Percentiles rank a stretch among this genome's conserved stretches.
These are phyloP conservation scores for Hesperophylax magnus DNA, from an alignment of 1,140 invertebrate species.

Conservation along the genomic window DNA sequence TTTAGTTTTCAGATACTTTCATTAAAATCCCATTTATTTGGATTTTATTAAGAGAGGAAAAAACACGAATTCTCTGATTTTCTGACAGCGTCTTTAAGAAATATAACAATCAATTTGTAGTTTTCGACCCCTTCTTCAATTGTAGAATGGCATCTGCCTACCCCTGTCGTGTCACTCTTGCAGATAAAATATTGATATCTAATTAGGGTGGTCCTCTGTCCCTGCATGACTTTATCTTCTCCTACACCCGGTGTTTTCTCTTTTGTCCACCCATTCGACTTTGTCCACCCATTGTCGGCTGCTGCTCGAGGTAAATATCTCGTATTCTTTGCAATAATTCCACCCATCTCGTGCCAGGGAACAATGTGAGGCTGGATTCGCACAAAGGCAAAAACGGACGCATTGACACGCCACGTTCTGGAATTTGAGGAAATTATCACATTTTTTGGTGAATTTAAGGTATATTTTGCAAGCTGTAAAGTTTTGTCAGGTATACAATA, in stretches of 20 bases:
- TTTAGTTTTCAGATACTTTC: too few relatives aligned
- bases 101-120: too few relatives aligned
- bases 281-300: slow-evolving; percentile 20
- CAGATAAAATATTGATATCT: slow-evolving; percentile 55
- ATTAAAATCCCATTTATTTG: too few relatives aligned
- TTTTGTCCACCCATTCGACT: neutral
- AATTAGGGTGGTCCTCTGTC: slow-evolving; percentile 51
- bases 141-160: slow-evolving; percentile 44
- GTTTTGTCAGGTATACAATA: too few relatives aligned
- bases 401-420: slow-evolving; percentile 35
- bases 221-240: slow-evolving; percentile 49
- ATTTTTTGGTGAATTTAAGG: neutral
- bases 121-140: slow-evolving; percentile 17
- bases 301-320: slow-evolving; percentile 33
- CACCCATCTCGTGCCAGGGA: neutral
- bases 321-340: slow-evolving; percentile 27
- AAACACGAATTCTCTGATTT: too few relatives aligned
- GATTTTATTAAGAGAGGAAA: too few relatives aligned
- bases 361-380: neutral
- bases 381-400: slow-evolving; percentile 16
- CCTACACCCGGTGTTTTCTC: slow-evolving; percentile 36
- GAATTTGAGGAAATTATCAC: slow-evolving; percentile 8
- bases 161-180: slow-evolving; percentile 45
- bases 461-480: neutral
- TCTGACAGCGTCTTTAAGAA: too few relatives aligned